phyloP scores from a whole-genome alignment of 2,888 invertebrate genomes.

The Polia nebulosa region DNA sequence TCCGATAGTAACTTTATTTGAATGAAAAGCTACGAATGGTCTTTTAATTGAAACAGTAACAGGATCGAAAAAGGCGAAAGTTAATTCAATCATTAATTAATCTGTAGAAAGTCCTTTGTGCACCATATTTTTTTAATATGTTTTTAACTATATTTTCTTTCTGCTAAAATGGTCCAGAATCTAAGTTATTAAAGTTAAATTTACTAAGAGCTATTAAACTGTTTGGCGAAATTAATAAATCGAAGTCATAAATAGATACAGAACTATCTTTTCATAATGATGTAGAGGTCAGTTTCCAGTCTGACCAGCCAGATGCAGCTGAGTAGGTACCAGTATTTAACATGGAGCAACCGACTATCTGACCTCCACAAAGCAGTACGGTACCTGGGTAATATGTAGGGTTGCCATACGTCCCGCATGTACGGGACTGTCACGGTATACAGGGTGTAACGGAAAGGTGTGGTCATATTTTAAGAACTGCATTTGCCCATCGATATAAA shows the following conservation, averaged over 20 bases:
- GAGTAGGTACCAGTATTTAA: too few relatives aligned
- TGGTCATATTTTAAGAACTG: too few relatives aligned
- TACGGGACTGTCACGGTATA: too few relatives aligned
- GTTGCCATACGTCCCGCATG: too few relatives aligned
- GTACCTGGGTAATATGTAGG: too few relatives aligned
- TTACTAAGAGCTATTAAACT: not conserved
- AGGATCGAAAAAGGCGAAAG: not conserved
- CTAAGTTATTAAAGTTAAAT: not conserved
- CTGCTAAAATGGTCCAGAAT: not conserved
- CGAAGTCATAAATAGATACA: not conserved
- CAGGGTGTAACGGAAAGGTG: too few relatives aligned
- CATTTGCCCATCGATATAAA: too few relatives aligned
- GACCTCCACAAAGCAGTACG: too few relatives aligned
- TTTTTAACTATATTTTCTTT: not conserved
- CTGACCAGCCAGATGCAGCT: too few relatives aligned
- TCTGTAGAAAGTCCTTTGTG: not conserved
- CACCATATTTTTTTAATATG: not conserved
- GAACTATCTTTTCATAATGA: not conserved
- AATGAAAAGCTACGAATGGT: constrained; percentile 16
- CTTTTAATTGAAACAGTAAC: constrained; percentile 19
- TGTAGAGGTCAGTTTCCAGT: too few relatives aligned
- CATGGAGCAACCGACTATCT: too few relatives aligned
- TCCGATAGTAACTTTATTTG: constrained; percentile 2
- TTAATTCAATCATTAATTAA: constrained; percentile 10
- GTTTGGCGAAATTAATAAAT: not conserved